Percentiles rank a stretch among this genome's conserved stretches.
Conservation (phyloP, 2,888 invertebrate species). For the Itoplectis maculator region DNA sequence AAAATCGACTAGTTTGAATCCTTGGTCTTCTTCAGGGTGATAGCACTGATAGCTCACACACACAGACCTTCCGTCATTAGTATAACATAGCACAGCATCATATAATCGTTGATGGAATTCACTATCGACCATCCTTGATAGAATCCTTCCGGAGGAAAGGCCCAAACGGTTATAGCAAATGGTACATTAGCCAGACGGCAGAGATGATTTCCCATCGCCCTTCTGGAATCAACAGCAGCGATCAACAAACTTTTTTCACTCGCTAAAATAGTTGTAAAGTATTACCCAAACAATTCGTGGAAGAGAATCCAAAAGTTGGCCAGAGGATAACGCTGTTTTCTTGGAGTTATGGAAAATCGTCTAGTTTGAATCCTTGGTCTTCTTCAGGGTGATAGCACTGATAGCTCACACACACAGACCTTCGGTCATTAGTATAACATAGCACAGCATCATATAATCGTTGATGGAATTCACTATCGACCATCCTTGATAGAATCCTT, state of each 20-base stretch:
- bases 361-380: background rate
- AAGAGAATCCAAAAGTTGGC: conserved; percentile 30
- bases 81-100: conserved; percentile 74
- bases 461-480: conserved; percentile 71
- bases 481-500: conserved; percentile 74
- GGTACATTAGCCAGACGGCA: conserved; percentile 72
- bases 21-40: background rate
- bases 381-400: background rate
- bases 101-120: conserved; percentile 75
- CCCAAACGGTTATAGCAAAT: conserved; percentile 70
- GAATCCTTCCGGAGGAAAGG: conserved; percentile 72
- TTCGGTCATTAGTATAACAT: conserved; percentile 74
- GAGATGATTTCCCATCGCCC: conserved; percentile 70
- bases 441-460: conserved; percentile 76
- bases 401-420: conserved; percentile 67
- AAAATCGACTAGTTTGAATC: background rate
- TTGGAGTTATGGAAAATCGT: no score
- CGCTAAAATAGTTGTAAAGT: no score
- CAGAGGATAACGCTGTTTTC: no score
- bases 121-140: conserved; percentile 73
- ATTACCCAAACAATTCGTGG: no score
- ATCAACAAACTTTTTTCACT: no score
- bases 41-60: conserved; percentile 11
- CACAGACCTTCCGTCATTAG: conserved; percentile 75
- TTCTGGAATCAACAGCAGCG: conserved; percentile 59